Evolutionary conservation across 2,113 vertebrate genomes (phyloP).

Genomic region (Anthoscopus minutus): DNA sequence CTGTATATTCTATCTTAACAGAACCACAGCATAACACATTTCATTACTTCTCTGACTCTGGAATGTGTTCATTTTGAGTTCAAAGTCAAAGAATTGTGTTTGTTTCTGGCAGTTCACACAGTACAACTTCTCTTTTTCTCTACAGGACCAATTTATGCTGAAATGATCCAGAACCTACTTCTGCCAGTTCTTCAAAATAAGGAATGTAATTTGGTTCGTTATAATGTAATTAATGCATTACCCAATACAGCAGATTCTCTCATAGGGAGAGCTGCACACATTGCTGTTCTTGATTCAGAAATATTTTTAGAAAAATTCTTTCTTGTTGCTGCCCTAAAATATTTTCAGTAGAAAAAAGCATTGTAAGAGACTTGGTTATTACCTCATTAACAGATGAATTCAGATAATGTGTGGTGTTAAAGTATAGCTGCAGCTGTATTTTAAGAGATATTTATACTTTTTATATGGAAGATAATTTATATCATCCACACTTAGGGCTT

Average conservation of each 20-base stretch:
- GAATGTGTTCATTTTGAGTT: neutral
- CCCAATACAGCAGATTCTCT: slow-evolving; percentile 98
- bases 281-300: slow-evolving; percentile 98
- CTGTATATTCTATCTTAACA: neutral
- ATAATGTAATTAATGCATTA: slow-evolving; percentile 94
- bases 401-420: slow-evolving; percentile 75
- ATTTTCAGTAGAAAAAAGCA: slow-evolving; percentile 86
- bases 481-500: slow-evolving; percentile 77
- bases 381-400: slow-evolving; percentile 87
- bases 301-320: slow-evolving; percentile 99
- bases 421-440: slow-evolving; percentile 77
- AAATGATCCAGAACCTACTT: slow-evolving; percentile 99
- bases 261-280: slow-evolving; percentile 96
- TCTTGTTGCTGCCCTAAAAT: slow-evolving; percentile 94
- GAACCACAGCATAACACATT: neutral
- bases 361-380: slow-evolving; percentile 77
- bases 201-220: slow-evolving; percentile 94
- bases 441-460: slow-evolving; percentile 85
- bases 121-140: slow-evolving; percentile 34
- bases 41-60: neutral
- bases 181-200: slow-evolving; percentile 92
- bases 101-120: neutral
- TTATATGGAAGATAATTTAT: slow-evolving; percentile 83
- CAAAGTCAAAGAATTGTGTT: neutral
- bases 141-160: slow-evolving; percentile 92